Conservation (phyloP, 2,888 invertebrate genomes). For the Agrotis exclamationis region DNA sequence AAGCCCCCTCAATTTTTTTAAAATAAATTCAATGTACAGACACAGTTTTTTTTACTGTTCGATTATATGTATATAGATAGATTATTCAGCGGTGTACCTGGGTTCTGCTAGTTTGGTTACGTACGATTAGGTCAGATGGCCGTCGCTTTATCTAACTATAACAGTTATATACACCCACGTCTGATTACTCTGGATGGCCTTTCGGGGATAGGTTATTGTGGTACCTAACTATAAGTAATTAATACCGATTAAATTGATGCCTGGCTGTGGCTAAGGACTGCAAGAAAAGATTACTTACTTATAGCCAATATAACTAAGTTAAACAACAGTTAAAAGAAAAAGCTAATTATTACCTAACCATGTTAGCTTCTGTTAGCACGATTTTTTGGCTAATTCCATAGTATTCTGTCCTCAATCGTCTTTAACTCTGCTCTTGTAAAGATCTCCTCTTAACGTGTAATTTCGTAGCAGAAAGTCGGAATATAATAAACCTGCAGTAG, state of each 20-base stretch:
- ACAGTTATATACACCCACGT: neutral
- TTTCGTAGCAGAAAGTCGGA: neutral
- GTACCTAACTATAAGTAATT: neutral
- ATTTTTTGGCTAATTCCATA: neutral
- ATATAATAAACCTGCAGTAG: neutral
- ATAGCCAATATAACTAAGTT: neutral
- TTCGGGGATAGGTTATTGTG: neutral
- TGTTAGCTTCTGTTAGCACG: neutral
- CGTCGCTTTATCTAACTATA: conserved; percentile 5
- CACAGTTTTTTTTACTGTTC: too few relatives aligned
- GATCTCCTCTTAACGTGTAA: too few relatives aligned
- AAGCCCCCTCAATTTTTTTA: too few relatives aligned
- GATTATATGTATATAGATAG: too few relatives aligned
- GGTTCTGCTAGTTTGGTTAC: conserved; percentile 14
- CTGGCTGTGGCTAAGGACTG: neutral
- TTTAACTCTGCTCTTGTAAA: too few relatives aligned
- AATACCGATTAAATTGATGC: neutral
- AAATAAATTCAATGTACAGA: too few relatives aligned
- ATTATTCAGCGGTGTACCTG: conserved; percentile 32
- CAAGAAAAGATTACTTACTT: neutral
- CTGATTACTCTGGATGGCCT: neutral
- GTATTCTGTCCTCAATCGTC: neutral
- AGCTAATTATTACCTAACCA: neutral
- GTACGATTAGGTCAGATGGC: conserved; percentile 23
- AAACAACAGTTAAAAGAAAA: neutral